phyloP scores from a whole-genome alignment of 1,140 invertebrate species.

The Apolygus lucorum region DNA sequence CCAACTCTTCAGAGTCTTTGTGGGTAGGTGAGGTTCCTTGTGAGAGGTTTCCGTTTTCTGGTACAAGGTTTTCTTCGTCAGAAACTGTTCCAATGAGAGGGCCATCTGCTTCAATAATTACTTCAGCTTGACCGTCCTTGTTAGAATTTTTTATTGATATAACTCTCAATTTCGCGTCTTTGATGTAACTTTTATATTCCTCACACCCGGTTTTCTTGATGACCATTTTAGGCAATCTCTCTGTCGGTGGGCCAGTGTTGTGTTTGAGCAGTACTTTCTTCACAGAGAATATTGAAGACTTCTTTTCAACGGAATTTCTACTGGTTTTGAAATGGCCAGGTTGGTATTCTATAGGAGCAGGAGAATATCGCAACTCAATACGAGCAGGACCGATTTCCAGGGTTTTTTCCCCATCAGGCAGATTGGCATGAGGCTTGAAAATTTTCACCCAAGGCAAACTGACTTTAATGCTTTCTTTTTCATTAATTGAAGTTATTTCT shows the following conservation, averaged over 20 bases:
- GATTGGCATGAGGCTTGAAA: background rate
- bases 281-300: slow-evolving; percentile 1
- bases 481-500: slow-evolving; percentile 11
- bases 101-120: background rate
- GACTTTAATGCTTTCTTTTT: slow-evolving; percentile 17
- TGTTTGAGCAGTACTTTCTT: background rate
- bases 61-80: too few relatives aligned
- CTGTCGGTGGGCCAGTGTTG: background rate
- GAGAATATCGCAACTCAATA: slow-evolving; percentile 1
- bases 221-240: slow-evolving; percentile 16
- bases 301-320: background rate
- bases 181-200: slow-evolving; percentile 15
- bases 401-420: background rate
- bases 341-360: background rate
- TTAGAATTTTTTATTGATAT: slow-evolving; percentile 6
- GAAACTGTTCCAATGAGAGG: slow-evolving; percentile 9
- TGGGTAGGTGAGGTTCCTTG: too few relatives aligned
- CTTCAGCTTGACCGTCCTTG: slow-evolving; percentile 4
- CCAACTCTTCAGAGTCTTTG: too few relatives aligned
- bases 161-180: slow-evolving; percentile 8
- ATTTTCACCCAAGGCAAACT: slow-evolving; percentile 10
- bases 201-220: slow-evolving; percentile 6
- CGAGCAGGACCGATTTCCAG: slow-evolving; percentile 8
- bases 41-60: too few relatives aligned
- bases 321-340: background rate